These are phyloP conservation scores for Myotis planiceps DNA, from an alignment of 2,797 vertebrate species.

Conservation along the genomic window DNA sequence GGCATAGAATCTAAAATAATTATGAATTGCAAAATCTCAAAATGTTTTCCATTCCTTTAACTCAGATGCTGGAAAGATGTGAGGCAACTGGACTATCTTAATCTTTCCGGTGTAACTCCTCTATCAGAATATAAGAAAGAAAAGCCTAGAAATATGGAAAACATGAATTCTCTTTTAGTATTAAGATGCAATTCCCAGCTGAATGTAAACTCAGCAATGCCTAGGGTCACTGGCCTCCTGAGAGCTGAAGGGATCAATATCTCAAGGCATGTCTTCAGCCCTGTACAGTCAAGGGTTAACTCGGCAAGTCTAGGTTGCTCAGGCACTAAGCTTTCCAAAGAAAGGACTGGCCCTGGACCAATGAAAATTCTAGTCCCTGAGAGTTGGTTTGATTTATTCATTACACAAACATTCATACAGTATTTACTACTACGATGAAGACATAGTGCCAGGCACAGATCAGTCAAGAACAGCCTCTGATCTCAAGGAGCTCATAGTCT, in stretches of 20 bases:
- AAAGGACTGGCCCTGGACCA: neutral
- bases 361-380: neutral
- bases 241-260: neutral
- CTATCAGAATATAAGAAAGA: conserved; percentile 16
- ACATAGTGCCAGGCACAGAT: neutral
- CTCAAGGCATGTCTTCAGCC: neutral
- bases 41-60: neutral
- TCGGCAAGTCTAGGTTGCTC: neutral
- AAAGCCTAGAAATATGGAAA: neutral
- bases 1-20: neutral
- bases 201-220: conserved; percentile 5
- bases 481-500: neutral
- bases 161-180: neutral
- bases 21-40: neutral
- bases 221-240: neutral
- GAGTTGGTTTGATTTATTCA: neutral
- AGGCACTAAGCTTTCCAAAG: neutral
- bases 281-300: neutral
- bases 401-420: neutral
- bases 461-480: neutral
- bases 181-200: conserved; percentile 8
- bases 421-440: neutral
- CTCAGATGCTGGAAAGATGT: neutral
- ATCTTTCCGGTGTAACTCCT: neutral
- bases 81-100: neutral